A percentile compares a stretch with the other conserved stretches of the same genome.
Evolutionary conservation across 1,140 invertebrate genomes (phyloP).

Genomic region (Macrocentrus cingulum): DNA sequence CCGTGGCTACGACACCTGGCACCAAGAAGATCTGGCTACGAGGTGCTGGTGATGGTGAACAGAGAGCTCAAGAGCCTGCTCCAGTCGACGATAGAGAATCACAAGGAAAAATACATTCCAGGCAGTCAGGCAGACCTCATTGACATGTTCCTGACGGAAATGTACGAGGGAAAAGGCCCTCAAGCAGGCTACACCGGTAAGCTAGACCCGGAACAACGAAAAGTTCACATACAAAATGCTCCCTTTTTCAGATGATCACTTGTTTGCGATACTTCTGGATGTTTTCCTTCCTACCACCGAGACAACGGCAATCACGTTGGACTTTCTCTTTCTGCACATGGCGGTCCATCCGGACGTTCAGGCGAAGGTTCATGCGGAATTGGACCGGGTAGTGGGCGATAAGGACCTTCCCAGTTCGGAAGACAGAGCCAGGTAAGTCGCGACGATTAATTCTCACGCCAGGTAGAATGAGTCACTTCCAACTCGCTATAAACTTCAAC

Average conservation of each 20-base stretch:
- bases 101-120: conserved; percentile 59
- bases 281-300: conserved; percentile 71
- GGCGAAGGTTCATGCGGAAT: conserved; percentile 66
- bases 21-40: conserved; percentile 69
- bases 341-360: conserved; percentile 69
- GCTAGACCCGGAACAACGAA: no score
- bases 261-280: conserved; percentile 70
- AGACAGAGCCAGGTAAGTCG: conserved; percentile 57
- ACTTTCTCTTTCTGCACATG: conserved; percentile 72
- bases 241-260: conserved; percentile 66
- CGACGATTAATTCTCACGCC: no score
- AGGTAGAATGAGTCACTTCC: no score
- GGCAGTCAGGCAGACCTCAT: conserved; percentile 69
- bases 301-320: conserved; percentile 73
- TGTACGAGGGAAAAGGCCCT: conserved; percentile 56
- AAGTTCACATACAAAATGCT: no score
- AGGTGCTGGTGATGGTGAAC: conserved; percentile 67
- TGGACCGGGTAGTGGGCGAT: conserved; percentile 60
- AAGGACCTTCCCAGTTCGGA: conserved; percentile 45
- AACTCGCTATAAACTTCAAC: no score
- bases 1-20: conserved; percentile 72
- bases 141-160: conserved; percentile 74
- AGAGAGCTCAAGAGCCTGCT: conserved; percentile 62
- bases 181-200: conserved; percentile 65
- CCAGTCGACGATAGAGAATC: conserved; percentile 64